Conservation (phyloP, 2,113 vertebrate genomes). For the Gallinago jamesoni region DNA sequence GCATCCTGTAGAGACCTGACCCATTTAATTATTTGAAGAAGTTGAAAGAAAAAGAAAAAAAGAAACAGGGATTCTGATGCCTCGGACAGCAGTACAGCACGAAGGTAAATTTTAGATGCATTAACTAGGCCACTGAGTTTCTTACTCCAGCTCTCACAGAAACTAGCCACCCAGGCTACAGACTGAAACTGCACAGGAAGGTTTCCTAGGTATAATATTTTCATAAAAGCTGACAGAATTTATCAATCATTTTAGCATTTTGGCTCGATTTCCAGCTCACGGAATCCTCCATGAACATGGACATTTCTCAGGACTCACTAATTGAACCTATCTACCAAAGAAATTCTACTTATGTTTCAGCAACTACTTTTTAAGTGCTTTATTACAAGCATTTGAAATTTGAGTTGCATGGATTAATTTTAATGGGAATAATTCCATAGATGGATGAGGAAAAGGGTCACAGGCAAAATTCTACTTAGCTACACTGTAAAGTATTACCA, state of each 20-base stretch:
- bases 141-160: not conserved
- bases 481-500: not conserved
- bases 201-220: not conserved
- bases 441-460: not conserved
- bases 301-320: not conserved
- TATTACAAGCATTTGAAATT: not conserved
- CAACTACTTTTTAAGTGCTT: not conserved
- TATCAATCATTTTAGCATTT: not conserved
- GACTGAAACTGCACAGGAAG: not conserved
- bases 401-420: not conserved
- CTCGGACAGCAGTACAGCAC: not conserved
- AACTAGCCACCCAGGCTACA: not conserved
- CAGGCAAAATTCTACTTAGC: not conserved
- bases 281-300: not conserved
- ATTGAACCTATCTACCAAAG: not conserved
- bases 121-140: not conserved
- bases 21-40: conserved; percentile 33
- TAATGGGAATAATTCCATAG: not conserved
- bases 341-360: not conserved
- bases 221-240: not conserved
- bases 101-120: not conserved
- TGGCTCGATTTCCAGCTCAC: not conserved
- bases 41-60: not conserved
- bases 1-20: conserved; percentile 27
- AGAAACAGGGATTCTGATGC: not conserved